These are phyloP conservation scores for Corythoichthys intestinalis DNA, from an alignment of 2,113 vertebrate species.

Conservation along the genomic window DNA sequence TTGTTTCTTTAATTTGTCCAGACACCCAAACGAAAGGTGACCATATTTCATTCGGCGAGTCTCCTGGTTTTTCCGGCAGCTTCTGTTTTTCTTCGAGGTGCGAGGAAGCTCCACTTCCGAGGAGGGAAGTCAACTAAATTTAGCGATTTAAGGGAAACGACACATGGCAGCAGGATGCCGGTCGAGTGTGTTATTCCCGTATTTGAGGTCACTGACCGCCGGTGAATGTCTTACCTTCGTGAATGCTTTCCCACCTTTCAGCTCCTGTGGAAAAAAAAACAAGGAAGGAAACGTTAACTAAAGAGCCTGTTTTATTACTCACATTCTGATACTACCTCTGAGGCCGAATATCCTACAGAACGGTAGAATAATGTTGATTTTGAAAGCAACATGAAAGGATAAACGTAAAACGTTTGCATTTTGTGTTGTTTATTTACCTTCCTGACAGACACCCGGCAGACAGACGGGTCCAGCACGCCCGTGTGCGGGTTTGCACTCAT, in stretches of 20 bases:
- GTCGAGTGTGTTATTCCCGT: conserved; percentile 1
- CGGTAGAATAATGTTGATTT: not conserved
- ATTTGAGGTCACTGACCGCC: conserved; percentile 6
- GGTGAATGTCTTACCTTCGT: conserved; percentile 84
- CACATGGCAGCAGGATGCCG: conserved; percentile 25
- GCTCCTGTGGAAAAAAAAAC: conserved; percentile 84
- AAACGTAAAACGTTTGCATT: not conserved
- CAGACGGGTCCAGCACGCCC: conserved; percentile 89
- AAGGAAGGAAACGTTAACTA: conserved; percentile 21
- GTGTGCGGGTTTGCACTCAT: conserved; percentile 96
- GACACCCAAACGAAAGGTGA: not conserved
- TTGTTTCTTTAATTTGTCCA: conserved; percentile 12
- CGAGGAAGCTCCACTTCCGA: conserved; percentile 57
- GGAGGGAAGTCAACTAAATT: conserved; percentile 58
- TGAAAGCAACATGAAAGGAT: not conserved
- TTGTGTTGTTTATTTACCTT: conserved; percentile 73
- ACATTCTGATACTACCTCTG: not conserved
- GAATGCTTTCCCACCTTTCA: conserved; percentile 96
- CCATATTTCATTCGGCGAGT: conserved; percentile 27
- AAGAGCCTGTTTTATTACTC: not conserved
- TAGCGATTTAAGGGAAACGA: conserved; percentile 56
- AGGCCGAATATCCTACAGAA: not conserved
- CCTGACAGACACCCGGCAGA: conserved; percentile 93
- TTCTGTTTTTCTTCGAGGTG: conserved; percentile 54
- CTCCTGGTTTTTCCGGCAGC: conserved; percentile 27